phyloP scores from a whole-genome alignment of 2,888 invertebrate species.

The Nasonia oneida region DNA sequence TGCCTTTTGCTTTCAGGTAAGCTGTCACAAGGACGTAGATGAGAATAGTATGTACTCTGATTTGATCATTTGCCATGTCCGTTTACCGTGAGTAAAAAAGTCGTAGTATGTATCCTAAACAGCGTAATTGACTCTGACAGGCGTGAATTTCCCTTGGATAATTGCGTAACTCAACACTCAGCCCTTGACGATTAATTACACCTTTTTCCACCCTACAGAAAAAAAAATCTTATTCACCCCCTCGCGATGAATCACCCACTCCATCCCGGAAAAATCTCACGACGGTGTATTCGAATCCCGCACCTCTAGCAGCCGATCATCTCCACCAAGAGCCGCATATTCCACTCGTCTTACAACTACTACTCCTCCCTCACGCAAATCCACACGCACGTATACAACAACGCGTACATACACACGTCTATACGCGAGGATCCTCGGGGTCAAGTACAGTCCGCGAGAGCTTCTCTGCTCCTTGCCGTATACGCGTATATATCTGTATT shows the following conservation, averaged over 20 bases:
- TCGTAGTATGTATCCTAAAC: slow-evolving; percentile 17
- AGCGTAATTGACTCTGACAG: slow-evolving; percentile 37
- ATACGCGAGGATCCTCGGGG: slow-evolving; percentile 66
- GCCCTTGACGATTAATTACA: no score
- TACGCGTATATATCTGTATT: background rate
- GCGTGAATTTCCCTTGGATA: background rate
- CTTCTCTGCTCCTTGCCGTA: slow-evolving; percentile 51
- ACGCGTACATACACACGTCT: background rate
- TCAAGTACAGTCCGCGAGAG: slow-evolving; percentile 71
- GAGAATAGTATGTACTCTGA: slow-evolving; percentile 70
- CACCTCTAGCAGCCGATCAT: slow-evolving; percentile 6
- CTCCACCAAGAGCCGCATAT: background rate
- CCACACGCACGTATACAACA: background rate
- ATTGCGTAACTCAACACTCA: background rate
- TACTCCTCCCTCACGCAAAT: background rate
- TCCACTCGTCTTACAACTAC: background rate
- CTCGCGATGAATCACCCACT: slow-evolving; percentile 41
- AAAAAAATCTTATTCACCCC: background rate
- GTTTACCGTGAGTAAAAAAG: slow-evolving; percentile 65
- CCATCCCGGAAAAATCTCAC: slow-evolving; percentile 19
- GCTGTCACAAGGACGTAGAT: slow-evolving; percentile 69
- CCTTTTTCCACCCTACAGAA: no score
- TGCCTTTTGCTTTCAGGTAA: slow-evolving; percentile 71
- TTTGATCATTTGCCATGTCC: slow-evolving; percentile 66
- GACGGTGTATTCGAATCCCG: slow-evolving; percentile 36